These are phyloP conservation scores for Albula goreensis DNA, from an alignment of 2,113 vertebrate genomes.

Conservation along the genomic window DNA sequence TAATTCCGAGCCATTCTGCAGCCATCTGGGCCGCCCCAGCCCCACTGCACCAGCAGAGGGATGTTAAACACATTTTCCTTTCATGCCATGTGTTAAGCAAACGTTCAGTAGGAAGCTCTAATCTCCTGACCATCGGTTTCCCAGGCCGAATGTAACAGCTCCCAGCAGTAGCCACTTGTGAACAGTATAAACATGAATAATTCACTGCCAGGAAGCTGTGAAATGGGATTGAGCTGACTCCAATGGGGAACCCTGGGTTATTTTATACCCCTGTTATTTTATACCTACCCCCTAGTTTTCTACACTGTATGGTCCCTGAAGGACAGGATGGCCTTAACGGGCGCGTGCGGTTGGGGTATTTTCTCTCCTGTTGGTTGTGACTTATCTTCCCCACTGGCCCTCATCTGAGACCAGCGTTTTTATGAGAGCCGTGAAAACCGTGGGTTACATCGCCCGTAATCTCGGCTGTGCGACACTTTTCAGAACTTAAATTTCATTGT, in stretches of 20 bases:
- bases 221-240: not conserved
- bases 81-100: not conserved
- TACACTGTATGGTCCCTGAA: too few species aligned
- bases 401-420: not conserved
- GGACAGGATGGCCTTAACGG: too few species aligned
- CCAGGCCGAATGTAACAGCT: not conserved
- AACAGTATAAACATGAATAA: not conserved
- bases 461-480: too few species aligned
- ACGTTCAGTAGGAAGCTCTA: not conserved
- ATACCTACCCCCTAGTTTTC: too few species aligned
- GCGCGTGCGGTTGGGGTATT: too few species aligned
- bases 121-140: not conserved
- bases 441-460: too few species aligned
- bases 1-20: too few species aligned
- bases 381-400: too few species aligned
- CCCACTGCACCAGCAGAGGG: not conserved
- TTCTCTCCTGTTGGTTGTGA: too few species aligned
- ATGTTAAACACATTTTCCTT: not conserved
- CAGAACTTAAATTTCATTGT: not conserved
- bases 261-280: too few species aligned
- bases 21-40: not conserved
- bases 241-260: not conserved
- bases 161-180: not conserved
- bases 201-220: not conserved
- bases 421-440: not conserved